A percentile compares a stretch with the other conserved stretches of the same genome.
Evolutionary conservation across 2,113 vertebrate genomes (phyloP).

Genomic region (Cervus canadensis): DNA sequence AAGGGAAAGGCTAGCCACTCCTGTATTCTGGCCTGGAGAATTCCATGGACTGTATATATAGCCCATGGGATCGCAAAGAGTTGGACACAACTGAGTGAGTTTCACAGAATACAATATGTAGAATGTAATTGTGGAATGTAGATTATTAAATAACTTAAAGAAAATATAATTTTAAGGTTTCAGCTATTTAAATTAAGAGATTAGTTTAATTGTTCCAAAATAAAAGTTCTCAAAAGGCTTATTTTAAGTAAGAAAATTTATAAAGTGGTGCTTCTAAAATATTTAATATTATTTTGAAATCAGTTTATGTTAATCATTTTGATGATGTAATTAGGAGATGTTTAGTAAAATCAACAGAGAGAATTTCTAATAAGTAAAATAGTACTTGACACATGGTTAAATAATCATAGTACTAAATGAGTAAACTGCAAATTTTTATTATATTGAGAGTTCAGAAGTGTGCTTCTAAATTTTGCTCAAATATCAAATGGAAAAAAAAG

Average conservation of each 20-base stretch:
- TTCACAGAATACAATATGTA: not conserved
- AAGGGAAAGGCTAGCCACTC: not conserved
- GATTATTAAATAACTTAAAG: slow-evolving; percentile 8
- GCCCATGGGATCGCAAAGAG: not conserved
- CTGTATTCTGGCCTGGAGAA: not conserved
- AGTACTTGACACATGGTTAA: not conserved
- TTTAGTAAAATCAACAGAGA: slow-evolving; percentile 11
- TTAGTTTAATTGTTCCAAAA: not conserved
- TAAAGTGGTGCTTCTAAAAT: not conserved
- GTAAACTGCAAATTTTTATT: not conserved
- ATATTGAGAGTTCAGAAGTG: not conserved
- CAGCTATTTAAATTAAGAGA: slow-evolving; percentile 9
- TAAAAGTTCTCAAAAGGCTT: not conserved
- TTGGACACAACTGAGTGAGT: not conserved
- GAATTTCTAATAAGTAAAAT: not conserved
- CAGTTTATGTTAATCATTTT: not conserved
- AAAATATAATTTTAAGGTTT: not conserved
- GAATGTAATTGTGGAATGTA: not conserved
- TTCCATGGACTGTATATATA: not conserved
- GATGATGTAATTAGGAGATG: not conserved
- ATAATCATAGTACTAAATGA: not conserved
- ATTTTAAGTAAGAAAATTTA: not conserved
- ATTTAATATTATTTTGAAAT: not conserved
- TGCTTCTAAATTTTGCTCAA: not conserved
- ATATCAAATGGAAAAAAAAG: not conserved